These are phyloP conservation scores for Orthonyx spaldingii DNA, from an alignment of 2,113 vertebrate genomes.

Conservation along the genomic window DNA sequence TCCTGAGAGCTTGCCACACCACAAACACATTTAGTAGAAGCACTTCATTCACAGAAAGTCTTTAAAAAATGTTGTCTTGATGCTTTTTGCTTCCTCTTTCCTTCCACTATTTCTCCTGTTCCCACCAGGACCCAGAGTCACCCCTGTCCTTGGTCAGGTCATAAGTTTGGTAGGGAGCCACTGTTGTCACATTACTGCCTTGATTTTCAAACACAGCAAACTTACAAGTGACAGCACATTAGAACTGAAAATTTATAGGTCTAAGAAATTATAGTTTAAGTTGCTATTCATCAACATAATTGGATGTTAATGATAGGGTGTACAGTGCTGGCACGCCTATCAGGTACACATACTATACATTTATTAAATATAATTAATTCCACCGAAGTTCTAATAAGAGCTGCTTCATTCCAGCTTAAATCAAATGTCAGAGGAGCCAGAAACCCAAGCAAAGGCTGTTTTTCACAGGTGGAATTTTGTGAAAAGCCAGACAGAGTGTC, in stretches of 20 bases:
- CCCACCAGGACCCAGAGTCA: not conserved
- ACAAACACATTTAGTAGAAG: not conserved
- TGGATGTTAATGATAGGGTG: conserved; percentile 55
- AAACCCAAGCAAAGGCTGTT: conserved; percentile 34
- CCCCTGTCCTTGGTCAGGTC: not conserved
- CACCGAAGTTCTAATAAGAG: conserved; percentile 51
- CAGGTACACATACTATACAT: conserved; percentile 46
- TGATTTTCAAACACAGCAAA: conserved; percentile 47
- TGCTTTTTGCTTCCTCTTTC: not conserved
- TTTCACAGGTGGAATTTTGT: conserved; percentile 40
- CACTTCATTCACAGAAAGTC: not conserved
- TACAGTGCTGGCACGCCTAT: conserved; percentile 14
- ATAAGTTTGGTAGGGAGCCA: not conserved
- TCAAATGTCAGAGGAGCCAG: conserved; percentile 52
- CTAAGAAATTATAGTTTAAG: conserved; percentile 63
- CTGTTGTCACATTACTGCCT: not conserved
- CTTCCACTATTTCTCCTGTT: not conserved
- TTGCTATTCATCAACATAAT: conserved; percentile 67
- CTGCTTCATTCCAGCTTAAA: conserved; percentile 59
- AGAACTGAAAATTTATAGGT: conserved; percentile 42
- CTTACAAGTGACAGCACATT: conserved; percentile 32
- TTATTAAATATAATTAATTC: conserved; percentile 48
- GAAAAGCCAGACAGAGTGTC: not conserved
- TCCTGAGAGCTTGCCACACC: not conserved
- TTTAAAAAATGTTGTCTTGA: not conserved